These are phyloP conservation scores for Platichthys stellatus DNA, from an alignment of 2,113 vertebrate genomes.

Conservation along the genomic window DNA sequence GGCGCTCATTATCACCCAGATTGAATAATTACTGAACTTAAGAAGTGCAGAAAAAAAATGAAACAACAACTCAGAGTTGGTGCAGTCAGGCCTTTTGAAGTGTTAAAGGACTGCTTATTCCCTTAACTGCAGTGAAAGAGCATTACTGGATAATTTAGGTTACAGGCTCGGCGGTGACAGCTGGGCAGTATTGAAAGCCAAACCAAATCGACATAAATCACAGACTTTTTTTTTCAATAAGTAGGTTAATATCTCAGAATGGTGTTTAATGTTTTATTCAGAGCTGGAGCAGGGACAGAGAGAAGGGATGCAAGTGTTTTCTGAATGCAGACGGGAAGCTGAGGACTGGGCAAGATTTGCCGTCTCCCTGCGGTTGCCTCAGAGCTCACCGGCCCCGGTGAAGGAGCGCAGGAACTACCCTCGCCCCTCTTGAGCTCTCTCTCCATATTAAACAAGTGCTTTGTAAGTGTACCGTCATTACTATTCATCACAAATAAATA, in stretches of 20 bases:
- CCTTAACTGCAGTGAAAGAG: constrained; percentile 78
- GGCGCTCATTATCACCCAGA: constrained; percentile 70
- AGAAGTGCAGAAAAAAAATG: constrained; percentile 54
- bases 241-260: constrained; percentile 86
- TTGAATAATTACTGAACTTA: constrained; percentile 76
- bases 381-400: constrained; percentile 49
- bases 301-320: constrained; percentile 75
- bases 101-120: constrained; percentile 79
- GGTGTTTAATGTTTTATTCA: constrained; percentile 84
- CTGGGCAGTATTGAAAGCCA: constrained; percentile 80
- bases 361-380: constrained; percentile 51
- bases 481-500: constrained; percentile 86
- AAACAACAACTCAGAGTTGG: constrained; percentile 65
- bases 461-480: constrained; percentile 82
- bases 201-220: constrained; percentile 82
- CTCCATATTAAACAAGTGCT: constrained; percentile 82
- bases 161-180: constrained; percentile 77
- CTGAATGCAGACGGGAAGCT: constrained; percentile 60
- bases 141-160: constrained; percentile 83
- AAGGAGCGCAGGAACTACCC: constrained; percentile 52
- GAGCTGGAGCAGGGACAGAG: constrained; percentile 48
- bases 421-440: constrained; percentile 62
- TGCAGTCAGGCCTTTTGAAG: constrained; percentile 77
- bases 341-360: constrained; percentile 59
- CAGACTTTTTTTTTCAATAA: constrained; percentile 78